Conservation (phyloP, 1,140 invertebrate genomes). For the Microplitis mediator region DNA sequence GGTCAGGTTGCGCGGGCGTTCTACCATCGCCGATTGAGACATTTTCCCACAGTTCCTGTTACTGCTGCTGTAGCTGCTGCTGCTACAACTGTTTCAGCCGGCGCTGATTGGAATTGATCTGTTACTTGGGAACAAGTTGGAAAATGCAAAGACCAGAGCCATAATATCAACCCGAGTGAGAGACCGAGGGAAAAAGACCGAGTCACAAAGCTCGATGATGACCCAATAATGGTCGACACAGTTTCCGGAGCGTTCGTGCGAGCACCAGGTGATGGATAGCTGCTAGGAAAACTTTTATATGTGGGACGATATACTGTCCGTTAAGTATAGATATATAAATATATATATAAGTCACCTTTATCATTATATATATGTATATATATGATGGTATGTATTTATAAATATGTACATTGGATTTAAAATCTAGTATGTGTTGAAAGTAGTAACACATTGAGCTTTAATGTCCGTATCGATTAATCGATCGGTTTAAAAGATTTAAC, state of each 20-base stretch:
- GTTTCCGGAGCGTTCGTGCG: constrained; percentile 18
- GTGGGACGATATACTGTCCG: background rate
- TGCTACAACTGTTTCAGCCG: too few relatives aligned
- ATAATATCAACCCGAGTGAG: too few relatives aligned
- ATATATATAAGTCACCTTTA: too few relatives aligned
- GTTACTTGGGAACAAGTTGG: background rate
- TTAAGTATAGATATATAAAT: too few relatives aligned
- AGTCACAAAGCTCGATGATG: constrained; percentile 18
- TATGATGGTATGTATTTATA: background rate
- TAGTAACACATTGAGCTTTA: background rate
- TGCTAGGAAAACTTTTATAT: constrained; percentile 18
- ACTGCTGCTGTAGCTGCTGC: too few relatives aligned
- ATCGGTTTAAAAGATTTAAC: constrained; percentile 6
- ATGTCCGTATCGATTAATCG: constrained; percentile 22
- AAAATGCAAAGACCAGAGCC: background rate
- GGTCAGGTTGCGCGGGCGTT: background rate
- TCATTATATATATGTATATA: background rate
- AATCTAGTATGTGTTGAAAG: background rate
- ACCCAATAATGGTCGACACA: constrained; percentile 18
- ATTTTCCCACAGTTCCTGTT: background rate
- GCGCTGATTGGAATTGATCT: constrained; percentile 11
- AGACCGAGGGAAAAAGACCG: background rate
- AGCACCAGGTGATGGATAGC: constrained; percentile 13
- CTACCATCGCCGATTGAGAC: background rate
- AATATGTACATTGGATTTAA: background rate